Percentiles rank a stretch among this genome's conserved stretches.
phyloP scores from a whole-genome alignment of 2,797 vertebrate genomes.

The Rhynchonycteris naso region DNA sequence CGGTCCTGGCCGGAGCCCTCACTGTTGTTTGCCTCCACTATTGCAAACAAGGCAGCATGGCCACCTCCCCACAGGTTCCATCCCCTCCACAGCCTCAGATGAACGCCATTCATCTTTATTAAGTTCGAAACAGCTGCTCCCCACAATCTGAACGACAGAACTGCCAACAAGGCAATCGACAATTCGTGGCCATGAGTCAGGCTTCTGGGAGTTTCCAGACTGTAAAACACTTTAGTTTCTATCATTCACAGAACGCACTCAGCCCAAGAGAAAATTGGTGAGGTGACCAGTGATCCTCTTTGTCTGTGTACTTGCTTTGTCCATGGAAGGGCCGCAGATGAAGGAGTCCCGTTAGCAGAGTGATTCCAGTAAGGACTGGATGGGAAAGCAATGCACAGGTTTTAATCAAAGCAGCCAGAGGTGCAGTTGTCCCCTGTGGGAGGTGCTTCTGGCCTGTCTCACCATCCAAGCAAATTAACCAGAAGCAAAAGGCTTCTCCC shows the following conservation, averaged over 20 bases:
- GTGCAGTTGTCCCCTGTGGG: no score
- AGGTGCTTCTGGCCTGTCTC: background rate
- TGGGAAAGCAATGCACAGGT: background rate
- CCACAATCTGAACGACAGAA: background rate
- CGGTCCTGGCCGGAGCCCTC: background rate
- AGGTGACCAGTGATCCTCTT: background rate
- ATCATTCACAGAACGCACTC: background rate
- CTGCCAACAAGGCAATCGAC: background rate
- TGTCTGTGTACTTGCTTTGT: background rate
- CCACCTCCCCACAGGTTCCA: background rate
- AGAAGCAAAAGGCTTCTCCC: background rate
- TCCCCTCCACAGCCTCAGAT: background rate
- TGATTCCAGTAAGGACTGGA: background rate
- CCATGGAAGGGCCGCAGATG: background rate
- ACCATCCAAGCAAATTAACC: background rate
- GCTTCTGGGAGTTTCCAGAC: background rate
- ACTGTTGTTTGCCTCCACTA: background rate
- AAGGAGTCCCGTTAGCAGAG: background rate
- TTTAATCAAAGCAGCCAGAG: background rate
- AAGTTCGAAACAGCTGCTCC: background rate
- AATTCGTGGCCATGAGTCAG: background rate
- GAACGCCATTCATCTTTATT: background rate
- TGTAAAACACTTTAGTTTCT: background rate
- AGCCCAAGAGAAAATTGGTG: background rate
- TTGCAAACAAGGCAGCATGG: rapidly evolving